Evolutionary conservation across 1,140 invertebrate species (phyloP), one percentile per base, ranked within the genome.

Genomic region (Trichonephila clavipes): DNA sequence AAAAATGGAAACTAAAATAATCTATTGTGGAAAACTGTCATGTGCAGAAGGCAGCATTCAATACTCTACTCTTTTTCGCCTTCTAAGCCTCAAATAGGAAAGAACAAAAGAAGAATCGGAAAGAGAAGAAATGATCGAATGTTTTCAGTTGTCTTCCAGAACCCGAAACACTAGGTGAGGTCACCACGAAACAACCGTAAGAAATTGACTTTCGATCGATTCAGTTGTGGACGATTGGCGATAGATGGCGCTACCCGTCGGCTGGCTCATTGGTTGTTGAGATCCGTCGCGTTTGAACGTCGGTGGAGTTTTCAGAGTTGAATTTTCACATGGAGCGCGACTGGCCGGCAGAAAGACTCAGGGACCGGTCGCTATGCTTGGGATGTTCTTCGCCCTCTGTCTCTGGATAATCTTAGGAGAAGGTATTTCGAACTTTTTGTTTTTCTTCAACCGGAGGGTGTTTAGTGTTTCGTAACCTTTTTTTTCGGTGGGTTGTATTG

Each of bases 141-240:
- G 92, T 93, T 93, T 93, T 88, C 92, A 93, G 92, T 93, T 93
- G 92, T 93, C 92, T 93, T 88, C 24, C 69, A 93, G 69, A 93
- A 88, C 92, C 91, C 83, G 85, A 93, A 88, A 93, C 69, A 88
- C 85, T 69, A 82, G 92, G 85, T 88, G 66, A 93, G 92, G 92
- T 93, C 92, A 88, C 85, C 86, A 82, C 69, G 14, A 64, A 81
- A 82, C 92, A 88, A 92, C 91, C 83, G 91, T 72, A 85, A 92
- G 91, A 77, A 93, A 93, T 88, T 93, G 91, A 92, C 92, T 93
- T 88, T 88, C 85, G 92, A 93, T 93, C 86, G 92, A 93, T 93
- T 88, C 18, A 16, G 24, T 10, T 34, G 51, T n/a, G 18, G 4
- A 4, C 51, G 44, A 24, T 34, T 14, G 89, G 12, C 89, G 59